Conservation (phyloP, 2,888 invertebrate species). For the Drosophila conformis region DNA sequence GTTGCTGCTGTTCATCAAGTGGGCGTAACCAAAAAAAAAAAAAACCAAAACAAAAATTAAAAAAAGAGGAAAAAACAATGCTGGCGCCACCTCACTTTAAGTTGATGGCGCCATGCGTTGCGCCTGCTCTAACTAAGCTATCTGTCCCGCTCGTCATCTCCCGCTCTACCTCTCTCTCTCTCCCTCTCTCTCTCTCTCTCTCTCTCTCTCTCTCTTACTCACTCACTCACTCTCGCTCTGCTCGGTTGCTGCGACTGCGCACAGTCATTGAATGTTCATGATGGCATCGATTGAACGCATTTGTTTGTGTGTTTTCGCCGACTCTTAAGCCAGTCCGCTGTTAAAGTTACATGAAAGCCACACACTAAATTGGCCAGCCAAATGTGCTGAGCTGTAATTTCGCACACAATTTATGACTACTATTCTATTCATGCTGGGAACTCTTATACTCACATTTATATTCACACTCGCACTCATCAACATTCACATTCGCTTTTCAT, state of each 20-base stretch:
- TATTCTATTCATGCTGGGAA: slow-evolving; percentile 16
- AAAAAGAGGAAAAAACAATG: slow-evolving; percentile 58
- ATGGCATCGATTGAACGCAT: slow-evolving; percentile 54
- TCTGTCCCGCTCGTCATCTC: slow-evolving; percentile 38
- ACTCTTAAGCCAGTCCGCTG: slow-evolving; percentile 18
- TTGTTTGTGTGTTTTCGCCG: slow-evolving; percentile 31
- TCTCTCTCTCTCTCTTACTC: background rate
- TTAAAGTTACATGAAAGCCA: slow-evolving; percentile 36
- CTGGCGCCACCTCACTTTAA: slow-evolving; percentile 83
- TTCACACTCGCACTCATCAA: slow-evolving; percentile 4
- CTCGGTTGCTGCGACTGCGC: slow-evolving; percentile 58
- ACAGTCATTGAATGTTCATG: slow-evolving; percentile 64
- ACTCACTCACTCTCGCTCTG: background rate
- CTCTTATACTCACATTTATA: slow-evolving; percentile 15
- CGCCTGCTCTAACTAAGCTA: slow-evolving; percentile 54
- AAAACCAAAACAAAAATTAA: slow-evolving; percentile 15
- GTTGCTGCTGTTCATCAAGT: slow-evolving; percentile 60
- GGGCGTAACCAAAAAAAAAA: slow-evolving; percentile 80
- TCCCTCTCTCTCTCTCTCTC: background rate
- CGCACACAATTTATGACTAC: slow-evolving; percentile 47
- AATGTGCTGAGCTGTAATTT: slow-evolving; percentile 28
- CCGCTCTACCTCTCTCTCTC: slow-evolving; percentile 4
- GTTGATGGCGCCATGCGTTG: slow-evolving; percentile 73
- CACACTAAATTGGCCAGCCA: slow-evolving; percentile 13
- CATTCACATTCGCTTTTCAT: slow-evolving; percentile 17